These are phyloP conservation scores for Columba janthina DNA, from an alignment of 2,113 vertebrate species.

Conservation along the genomic window DNA sequence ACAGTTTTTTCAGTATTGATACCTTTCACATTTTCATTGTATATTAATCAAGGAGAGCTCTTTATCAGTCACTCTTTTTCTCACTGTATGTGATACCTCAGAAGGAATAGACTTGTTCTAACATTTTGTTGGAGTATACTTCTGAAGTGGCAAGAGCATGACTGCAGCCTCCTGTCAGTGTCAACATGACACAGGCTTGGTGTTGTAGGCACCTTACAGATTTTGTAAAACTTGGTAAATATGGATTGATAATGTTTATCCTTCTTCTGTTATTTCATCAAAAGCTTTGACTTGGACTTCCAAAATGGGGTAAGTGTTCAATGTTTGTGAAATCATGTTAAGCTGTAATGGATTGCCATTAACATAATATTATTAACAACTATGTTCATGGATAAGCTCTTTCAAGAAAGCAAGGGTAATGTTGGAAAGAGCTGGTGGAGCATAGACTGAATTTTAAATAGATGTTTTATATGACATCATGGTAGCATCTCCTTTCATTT, in stretches of 20 bases:
- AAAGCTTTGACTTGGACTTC: neutral
- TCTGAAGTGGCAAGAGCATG: neutral
- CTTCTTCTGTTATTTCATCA: neutral
- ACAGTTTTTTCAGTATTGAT: neutral
- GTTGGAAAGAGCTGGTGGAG: neutral
- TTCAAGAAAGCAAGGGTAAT: neutral
- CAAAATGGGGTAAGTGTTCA: neutral
- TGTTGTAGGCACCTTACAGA: neutral
- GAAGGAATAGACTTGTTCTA: neutral
- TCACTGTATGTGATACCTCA: neutral
- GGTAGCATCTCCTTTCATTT: neutral
- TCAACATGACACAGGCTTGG: neutral
- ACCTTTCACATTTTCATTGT: constrained; percentile 32
- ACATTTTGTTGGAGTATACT: neutral
- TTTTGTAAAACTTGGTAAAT: neutral
- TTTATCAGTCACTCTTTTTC: constrained; percentile 26
- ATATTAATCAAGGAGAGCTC: constrained; percentile 33
- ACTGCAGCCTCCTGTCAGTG: neutral
- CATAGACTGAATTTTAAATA: neutral
- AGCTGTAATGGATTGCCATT: neutral
- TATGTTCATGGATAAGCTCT: neutral
- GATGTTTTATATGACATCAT: neutral
- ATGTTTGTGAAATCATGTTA: neutral
- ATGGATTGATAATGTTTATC: neutral
- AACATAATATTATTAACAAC: neutral